These are phyloP conservation scores for Drosophila aff. DNA, from an alignment of 1,140 invertebrate genomes.

Conservation along the genomic window DNA sequence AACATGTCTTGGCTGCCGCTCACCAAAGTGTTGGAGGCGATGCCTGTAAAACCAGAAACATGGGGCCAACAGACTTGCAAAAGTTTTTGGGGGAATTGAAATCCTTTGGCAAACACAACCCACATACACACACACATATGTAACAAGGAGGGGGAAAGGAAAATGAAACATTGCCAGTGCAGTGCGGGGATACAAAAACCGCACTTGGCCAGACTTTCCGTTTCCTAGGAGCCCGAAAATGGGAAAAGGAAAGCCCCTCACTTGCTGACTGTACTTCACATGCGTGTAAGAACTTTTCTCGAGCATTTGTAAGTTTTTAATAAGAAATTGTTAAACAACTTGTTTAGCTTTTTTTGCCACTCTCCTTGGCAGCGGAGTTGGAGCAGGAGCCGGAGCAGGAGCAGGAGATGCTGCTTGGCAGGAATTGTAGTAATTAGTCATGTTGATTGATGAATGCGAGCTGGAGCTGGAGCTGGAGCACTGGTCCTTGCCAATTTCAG, in stretches of 20 bases:
- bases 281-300: slow-evolving; percentile 64
- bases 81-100: slow-evolving; percentile 78
- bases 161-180: slow-evolving; percentile 55
- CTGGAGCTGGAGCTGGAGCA: slow-evolving; percentile 1
- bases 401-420: slow-evolving; percentile 35
- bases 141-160: slow-evolving; percentile 11
- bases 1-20: slow-evolving; percentile 50
- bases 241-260: slow-evolving; percentile 1
- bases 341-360: slow-evolving; percentile 47
- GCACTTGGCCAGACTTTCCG: slow-evolving; percentile 62
- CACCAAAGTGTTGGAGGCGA: slow-evolving; percentile 49
- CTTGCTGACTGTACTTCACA: slow-evolving; percentile 40
- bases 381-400: background rate
- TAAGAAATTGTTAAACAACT: slow-evolving; percentile 81
- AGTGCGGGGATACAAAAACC: slow-evolving; percentile 59
- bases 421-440: slow-evolving; percentile 78
- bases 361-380: slow-evolving; percentile 16
- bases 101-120: slow-evolving; percentile 66
- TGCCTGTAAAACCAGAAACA: slow-evolving; percentile 67
- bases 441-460: slow-evolving; percentile 74
- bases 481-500: slow-evolving; percentile 14
- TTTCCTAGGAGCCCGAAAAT: slow-evolving; percentile 29
- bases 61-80: slow-evolving; percentile 68
- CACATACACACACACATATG: slow-evolving; percentile 14
- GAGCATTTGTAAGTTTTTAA: slow-evolving; percentile 73